These are phyloP conservation scores for Formica selysi DNA, from an alignment of 1,140 invertebrate species.

Conservation along the genomic window DNA sequence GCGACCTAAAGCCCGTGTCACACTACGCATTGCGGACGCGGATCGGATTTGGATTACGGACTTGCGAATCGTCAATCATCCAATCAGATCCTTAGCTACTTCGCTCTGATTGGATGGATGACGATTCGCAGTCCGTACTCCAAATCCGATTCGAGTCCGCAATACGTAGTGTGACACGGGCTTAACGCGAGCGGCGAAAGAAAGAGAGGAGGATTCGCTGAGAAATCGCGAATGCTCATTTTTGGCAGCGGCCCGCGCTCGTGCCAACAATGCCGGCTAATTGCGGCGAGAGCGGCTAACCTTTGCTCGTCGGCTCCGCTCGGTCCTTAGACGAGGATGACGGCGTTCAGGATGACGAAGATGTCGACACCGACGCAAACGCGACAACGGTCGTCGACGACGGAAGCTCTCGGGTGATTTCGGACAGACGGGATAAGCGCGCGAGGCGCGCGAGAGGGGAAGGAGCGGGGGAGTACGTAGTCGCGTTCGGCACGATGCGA, in stretches of 20 bases:
- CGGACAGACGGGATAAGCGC: slow-evolving; percentile 48
- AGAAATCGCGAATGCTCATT: not conserved
- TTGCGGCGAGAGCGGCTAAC: not conserved
- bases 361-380: too few species aligned
- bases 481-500: not conserved
- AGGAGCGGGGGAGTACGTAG: not conserved
- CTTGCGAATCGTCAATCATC: too few species aligned
- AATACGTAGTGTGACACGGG: too few species aligned
- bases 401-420: slow-evolving; percentile 17
- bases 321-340: not conserved
- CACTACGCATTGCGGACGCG: too few species aligned
- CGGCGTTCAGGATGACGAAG: not conserved
- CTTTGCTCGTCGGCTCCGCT: slow-evolving; percentile 14
- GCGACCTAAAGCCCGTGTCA: not conserved
- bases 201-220: not conserved
- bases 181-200: too few species aligned
- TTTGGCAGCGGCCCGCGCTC: not conserved
- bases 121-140: too few species aligned
- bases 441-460: not conserved
- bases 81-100: too few species aligned
- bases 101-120: too few species aligned
- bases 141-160: too few species aligned
- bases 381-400: not conserved
- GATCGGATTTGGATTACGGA: too few species aligned
- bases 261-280: slow-evolving; percentile 15